phyloP scores from a whole-genome alignment of 2,113 vertebrate species.

The Phrynosoma platyrhinos region DNA sequence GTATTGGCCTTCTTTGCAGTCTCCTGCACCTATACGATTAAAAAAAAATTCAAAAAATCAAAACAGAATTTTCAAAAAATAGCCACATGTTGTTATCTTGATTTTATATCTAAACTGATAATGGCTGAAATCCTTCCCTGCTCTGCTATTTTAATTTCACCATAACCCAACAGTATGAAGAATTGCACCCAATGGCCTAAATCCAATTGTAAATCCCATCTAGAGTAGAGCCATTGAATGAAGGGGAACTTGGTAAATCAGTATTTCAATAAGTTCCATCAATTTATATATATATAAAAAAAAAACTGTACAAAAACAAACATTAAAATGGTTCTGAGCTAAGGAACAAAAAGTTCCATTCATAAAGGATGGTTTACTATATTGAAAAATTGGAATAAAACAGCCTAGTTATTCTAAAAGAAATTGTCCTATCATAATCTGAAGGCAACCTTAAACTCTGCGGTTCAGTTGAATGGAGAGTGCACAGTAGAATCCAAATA shows the following conservation, averaged over 20 bases:
- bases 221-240: no score
- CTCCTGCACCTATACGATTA: constrained; percentile 4
- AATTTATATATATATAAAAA: no score
- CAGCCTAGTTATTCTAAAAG: not conserved
- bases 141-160: not conserved
- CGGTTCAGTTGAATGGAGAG: not conserved
- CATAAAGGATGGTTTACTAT: no score
- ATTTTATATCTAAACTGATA: not conserved
- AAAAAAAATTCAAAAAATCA: constrained; percentile 39
- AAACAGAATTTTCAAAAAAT: constrained; percentile 10
- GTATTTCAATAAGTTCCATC: not conserved
- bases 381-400: not conserved
- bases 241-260: not conserved
- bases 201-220: no score
- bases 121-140: constrained; percentile 4
- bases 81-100: not conserved
- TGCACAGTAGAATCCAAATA: not conserved
- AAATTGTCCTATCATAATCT: not conserved
- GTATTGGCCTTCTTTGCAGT: constrained; percentile 9
- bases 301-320: no score
- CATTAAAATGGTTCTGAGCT: no score
- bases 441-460: not conserved
- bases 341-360: no score
- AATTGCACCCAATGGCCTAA: not conserved
- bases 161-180: not conserved